Conservation (phyloP, 1,140 invertebrate genomes). For the Leucophenga varia region DNA sequence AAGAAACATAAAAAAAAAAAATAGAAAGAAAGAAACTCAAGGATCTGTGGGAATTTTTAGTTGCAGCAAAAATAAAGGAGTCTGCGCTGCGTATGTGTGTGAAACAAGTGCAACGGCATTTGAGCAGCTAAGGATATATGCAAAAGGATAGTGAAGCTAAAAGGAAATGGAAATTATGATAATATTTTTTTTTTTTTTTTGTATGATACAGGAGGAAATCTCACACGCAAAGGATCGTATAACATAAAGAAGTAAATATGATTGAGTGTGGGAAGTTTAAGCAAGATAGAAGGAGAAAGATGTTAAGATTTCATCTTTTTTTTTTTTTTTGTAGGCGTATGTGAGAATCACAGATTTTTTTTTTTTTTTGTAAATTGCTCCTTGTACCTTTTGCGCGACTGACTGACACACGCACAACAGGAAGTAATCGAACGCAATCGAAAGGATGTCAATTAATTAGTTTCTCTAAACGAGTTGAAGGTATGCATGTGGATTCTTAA, state of each 20-base stretch:
- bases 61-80: too few species aligned
- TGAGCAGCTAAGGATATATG: conserved; percentile 9
- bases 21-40: conserved; percentile 44
- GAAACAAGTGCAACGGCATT: conserved; percentile 49
- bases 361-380: conserved; percentile 1
- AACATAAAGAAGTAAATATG: conserved; percentile 44
- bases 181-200: conserved; percentile 27
- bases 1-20: conserved; percentile 10
- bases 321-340: too few species aligned
- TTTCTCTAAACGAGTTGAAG: too few species aligned
- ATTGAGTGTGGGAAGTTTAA: conserved; percentile 36
- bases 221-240: conserved; percentile 26
- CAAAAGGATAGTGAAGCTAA: conserved; percentile 47
- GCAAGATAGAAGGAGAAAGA: too few species aligned
- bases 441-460: conserved; percentile 35
- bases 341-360: too few species aligned
- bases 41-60: conserved; percentile 36
- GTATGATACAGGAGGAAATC: conserved; percentile 3
- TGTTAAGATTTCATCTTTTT: too few species aligned
- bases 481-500: too few species aligned
- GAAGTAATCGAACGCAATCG: conserved; percentile 13
- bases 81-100: too few species aligned
- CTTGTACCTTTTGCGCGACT: conserved; percentile 32
- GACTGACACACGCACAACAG: conserved; percentile 48
- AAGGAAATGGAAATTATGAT: conserved; percentile 53